These are phyloP conservation scores for Stegodyphus mimosarum DNA, from an alignment of 1,140 invertebrate species.

Conservation along the genomic window DNA sequence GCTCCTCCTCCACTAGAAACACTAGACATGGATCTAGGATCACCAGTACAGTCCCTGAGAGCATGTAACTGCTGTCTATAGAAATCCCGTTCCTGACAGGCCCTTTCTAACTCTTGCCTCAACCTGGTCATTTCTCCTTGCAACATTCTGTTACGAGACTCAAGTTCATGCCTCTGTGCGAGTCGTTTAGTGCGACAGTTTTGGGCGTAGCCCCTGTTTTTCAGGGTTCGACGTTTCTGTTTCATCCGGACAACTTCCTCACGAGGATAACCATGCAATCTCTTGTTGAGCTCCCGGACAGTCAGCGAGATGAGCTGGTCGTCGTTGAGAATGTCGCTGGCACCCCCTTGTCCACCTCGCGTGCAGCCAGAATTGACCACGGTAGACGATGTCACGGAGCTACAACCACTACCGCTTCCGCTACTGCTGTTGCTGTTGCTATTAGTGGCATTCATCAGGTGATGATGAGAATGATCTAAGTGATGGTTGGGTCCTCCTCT, in stretches of 20 bases:
- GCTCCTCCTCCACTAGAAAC: slow-evolving; percentile 53
- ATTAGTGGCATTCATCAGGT: neutral
- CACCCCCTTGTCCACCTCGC: neutral
- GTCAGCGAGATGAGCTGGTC: slow-evolving; percentile 89
- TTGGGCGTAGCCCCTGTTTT: slow-evolving; percentile 98
- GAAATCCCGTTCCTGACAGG: slow-evolving; percentile 61
- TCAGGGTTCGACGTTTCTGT: slow-evolving; percentile 95
- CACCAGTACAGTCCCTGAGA: slow-evolving; percentile 29
- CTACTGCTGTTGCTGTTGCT: slow-evolving; percentile 40
- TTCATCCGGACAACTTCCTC: slow-evolving; percentile 92
- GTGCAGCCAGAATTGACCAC: neutral
- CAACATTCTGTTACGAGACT: slow-evolving; percentile 83
- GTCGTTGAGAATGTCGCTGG: slow-evolving; percentile 76
- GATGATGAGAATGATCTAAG: neutral
- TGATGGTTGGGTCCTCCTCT: neutral
- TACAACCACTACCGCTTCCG: slow-evolving; percentile 6
- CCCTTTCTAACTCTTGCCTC: slow-evolving; percentile 74
- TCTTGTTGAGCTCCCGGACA: slow-evolving; percentile 94
- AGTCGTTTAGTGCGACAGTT: slow-evolving; percentile 94
- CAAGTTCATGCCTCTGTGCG: slow-evolving; percentile 87
- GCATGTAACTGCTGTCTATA: slow-evolving; percentile 58
- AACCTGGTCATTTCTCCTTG: slow-evolving; percentile 79
- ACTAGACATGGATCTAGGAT: slow-evolving; percentile 55
- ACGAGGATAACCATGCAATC: slow-evolving; percentile 84
- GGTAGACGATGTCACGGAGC: slow-evolving; percentile 17